Base-by-base conservation (phyloP, 2,888 invertebrate species). In the Zele albiditarsus region DNA sequence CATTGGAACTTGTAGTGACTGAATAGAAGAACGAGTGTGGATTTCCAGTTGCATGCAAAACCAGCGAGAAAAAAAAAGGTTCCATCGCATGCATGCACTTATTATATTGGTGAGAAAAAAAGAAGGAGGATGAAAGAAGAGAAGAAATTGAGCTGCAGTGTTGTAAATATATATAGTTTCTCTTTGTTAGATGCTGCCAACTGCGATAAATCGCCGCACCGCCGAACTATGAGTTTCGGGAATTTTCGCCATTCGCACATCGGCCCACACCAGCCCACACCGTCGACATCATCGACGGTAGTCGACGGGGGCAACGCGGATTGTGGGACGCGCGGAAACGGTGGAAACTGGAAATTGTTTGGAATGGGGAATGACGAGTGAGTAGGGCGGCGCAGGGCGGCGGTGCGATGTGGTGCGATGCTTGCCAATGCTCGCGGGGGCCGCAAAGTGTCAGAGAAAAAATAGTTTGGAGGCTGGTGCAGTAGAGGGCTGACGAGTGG, bases 381-480 rank as follows among this genome's bases (percentile, higher is more conserved):
- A 72, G 71, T 67, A 62, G 69, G 28, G 60, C 66, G n/a, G 65
- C 33, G 46, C 20, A 53, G 49, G 72, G 71, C 68, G 71, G 69
- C 33, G 67, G 71, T 16, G 69, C 46, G 57, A 25, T 58, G 53
- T 20, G 69, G n/a, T 65, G 60, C 62, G 74, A 73, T 68, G 77
- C 76, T 81, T 80, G 79, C 77, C 74, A 80, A 76, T 77, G 80
- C 81, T 72, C 74, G 82, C 77, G 80, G 80, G 78, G 77, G 75
- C 77, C 68, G 63, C 80, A 78, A 78, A 77, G 82, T 82, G 83
- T 82, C 84, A 83, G 87, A 85, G 86, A 86, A 88, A 88, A 88
- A 88, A 88, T 87, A 88, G 88, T 87, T 87, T 86, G 87, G 88
- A 87, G 86, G 83, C 86, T 84, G 85, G 83, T 83, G 87, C 87